A percentile compares a stretch with the other conserved stretches of the same genome.
Conservation (phyloP, 2,888 invertebrate genomes). For the Apodemia mormo region DNA sequence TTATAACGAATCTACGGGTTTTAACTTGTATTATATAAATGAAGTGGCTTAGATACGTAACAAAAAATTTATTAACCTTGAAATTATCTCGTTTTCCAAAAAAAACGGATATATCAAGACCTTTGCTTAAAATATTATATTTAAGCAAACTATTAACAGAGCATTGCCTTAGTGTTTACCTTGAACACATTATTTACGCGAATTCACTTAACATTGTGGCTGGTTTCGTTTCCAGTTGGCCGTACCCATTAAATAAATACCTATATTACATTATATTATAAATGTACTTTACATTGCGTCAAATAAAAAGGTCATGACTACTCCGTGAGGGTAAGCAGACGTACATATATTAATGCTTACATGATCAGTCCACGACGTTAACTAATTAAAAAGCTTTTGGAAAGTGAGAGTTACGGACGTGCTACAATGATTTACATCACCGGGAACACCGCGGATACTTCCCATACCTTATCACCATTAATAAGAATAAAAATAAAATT, state of each 20-base stretch:
- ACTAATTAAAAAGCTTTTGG: no score
- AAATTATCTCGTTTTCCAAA: not conserved
- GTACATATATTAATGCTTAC: not conserved
- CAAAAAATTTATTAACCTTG: not conserved
- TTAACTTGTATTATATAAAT: not conserved
- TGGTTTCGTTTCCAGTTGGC: conserved; percentile 9
- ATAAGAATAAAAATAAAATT: no score
- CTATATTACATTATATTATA: not conserved
- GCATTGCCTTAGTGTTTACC: conserved; percentile 11
- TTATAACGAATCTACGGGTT: no score
- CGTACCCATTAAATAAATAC: not conserved
- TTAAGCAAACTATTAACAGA: conserved; percentile 10
- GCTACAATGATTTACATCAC: no score
- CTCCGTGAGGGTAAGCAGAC: not conserved
- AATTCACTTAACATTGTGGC: not conserved
- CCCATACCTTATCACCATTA: no score
- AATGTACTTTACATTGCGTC: not conserved
- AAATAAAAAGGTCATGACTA: not conserved
- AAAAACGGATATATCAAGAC: conserved; percentile 8
- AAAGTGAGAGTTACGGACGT: no score
- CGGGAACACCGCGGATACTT: no score
- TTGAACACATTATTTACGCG: conserved; percentile 14
- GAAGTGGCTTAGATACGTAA: not conserved
- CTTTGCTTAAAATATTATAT: not conserved
- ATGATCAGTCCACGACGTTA: no score